phyloP scores from a whole-genome alignment of 1,140 invertebrate species.

The Caenorhabditis remanei region DNA sequence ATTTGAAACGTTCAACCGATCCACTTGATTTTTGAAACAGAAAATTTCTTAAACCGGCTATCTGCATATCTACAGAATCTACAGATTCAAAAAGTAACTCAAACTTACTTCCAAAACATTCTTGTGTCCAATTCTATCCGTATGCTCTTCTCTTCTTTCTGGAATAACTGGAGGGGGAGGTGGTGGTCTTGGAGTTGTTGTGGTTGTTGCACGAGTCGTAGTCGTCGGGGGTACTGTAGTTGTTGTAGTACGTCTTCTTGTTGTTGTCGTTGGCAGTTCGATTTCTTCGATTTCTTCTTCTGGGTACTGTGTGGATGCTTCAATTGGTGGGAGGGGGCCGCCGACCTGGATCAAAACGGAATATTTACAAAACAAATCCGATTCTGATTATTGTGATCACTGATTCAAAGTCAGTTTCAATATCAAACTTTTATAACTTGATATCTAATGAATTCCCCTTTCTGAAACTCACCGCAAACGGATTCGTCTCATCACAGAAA shows the following conservation, averaged over 20 bases:
- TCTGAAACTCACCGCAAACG: constrained; percentile 55
- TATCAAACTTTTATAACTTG: no score
- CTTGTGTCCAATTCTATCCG: constrained; percentile 32
- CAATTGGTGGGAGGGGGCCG: constrained; percentile 15
- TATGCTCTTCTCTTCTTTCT: constrained; percentile 42
- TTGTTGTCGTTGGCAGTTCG: constrained; percentile 26
- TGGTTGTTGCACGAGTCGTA: constrained; percentile 10
- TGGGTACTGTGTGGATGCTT: not conserved
- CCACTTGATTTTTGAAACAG: no score
- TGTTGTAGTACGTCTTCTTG: constrained; percentile 22
- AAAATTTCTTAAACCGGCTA: no score
- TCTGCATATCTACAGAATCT: no score
- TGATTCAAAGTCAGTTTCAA: no score
- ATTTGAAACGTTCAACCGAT: no score
- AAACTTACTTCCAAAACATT: constrained; percentile 15
- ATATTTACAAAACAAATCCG: no score
- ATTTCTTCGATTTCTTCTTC: not conserved
- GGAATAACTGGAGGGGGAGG: not conserved
- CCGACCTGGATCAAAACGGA: not conserved
- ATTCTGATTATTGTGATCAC: no score
- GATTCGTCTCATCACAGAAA: constrained; percentile 65
- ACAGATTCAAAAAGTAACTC: no score
- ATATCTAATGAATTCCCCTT: no score
- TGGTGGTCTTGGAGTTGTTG: not conserved
- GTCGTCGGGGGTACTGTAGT: not conserved